These are phyloP conservation scores for Drosophila algonquin DNA, from an alignment of 2,888 invertebrate genomes.

Conservation along the genomic window DNA sequence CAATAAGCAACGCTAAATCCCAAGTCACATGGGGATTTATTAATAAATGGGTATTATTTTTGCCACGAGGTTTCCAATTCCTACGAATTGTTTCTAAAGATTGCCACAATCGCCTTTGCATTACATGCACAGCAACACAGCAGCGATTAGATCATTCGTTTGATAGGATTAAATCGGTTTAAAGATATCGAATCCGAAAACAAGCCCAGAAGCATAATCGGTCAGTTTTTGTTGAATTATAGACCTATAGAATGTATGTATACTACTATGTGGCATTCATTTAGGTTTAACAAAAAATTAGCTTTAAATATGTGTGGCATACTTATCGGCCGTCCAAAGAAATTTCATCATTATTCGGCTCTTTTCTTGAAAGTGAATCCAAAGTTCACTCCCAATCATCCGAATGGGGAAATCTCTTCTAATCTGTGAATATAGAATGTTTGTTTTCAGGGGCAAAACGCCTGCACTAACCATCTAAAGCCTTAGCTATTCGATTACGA, in stretches of 20 bases:
- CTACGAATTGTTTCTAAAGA: not conserved
- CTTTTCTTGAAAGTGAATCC: not conserved
- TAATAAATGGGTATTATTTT: slow-evolving; percentile 18
- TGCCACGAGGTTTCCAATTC: not conserved
- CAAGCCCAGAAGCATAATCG: too few relatives aligned
- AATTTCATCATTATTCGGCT: not conserved
- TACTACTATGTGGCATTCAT: not conserved
- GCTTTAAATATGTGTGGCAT: not conserved
- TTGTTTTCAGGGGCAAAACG: too few relatives aligned
- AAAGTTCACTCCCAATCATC: not conserved
- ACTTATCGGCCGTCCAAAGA: not conserved
- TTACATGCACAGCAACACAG: not conserved
- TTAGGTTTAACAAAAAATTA: not conserved
- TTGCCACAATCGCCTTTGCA: slow-evolving; percentile 11
- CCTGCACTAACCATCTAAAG: too few relatives aligned
- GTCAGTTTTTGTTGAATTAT: too few relatives aligned
- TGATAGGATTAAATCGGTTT: not conserved
- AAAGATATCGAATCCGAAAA: too few relatives aligned
- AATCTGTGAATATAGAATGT: not conserved
- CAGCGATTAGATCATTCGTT: not conserved
- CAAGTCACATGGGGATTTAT: not conserved
- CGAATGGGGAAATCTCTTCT: not conserved
- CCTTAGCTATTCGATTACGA: too few relatives aligned
- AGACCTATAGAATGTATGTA: too few relatives aligned
- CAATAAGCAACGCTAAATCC: not conserved